Base-by-base conservation (phyloP, 2,888 invertebrate species). In the Dasypolia templi region DNA sequence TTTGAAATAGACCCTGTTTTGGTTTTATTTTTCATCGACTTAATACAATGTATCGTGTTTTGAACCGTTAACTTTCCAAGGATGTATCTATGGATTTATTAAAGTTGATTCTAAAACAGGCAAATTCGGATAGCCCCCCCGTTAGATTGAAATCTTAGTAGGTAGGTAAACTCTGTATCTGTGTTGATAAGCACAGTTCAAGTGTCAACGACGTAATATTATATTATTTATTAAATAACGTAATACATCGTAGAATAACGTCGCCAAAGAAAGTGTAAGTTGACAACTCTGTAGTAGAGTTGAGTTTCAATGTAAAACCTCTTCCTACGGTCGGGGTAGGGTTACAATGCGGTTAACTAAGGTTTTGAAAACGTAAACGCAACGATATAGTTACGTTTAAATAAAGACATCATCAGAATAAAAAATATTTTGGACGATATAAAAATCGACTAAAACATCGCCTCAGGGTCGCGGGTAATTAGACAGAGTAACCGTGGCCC, bases 121-220 rank as follows among this genome's bases (percentile, higher is more conserved):
- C n/a, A n/a, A n/a, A n/a, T n/a, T n/a, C n/a, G n/a, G n/a, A n/a
- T n/a, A n/a, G n/a, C n/a, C n/a, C n/a, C n/a, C n/a, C n/a, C n/a
- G n/a, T n/a, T 65, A 32, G 59, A 61, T 83, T 83, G 26, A 64
- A 63, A 64, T 61, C 71, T 61, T 12, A 9, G 22, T 77, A n/a
- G 14, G 65, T 65, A 62, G 44, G 42, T 53, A 51, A 51, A 83
- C 39, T 71, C 46, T 19, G 29, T 79, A 82, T 82, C 82, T 61
- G 26, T 55, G 22, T 63, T 59, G 76, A 84, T 81, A 81, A 71
- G 51, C 11, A 32, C 12, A 85, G 85, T 81, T 81, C 85, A 85
- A 62, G 58, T 53, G 64, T 68, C 82, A 76, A 5, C 63, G 3
- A 65, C 32, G 70, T 76, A 65, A 81, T 75, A 77, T 42, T n/a